Evolutionary conservation across 1,140 invertebrate species (phyloP).

Genomic region (Drosophila sulfurigaster): DNA sequence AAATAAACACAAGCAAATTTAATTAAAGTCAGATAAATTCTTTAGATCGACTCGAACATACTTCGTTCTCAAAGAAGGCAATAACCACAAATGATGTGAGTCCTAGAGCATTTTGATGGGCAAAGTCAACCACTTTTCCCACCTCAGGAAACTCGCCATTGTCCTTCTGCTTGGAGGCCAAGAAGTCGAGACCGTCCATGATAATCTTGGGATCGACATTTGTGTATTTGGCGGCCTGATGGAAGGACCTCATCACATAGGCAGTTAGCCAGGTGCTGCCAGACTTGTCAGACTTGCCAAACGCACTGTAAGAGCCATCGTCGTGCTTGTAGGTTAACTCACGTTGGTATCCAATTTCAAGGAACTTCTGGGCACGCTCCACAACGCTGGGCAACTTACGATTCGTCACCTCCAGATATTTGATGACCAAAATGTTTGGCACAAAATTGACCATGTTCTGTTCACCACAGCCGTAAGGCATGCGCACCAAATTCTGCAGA

Average conservation of each 20-base stretch:
- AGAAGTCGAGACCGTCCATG: conserved; percentile 91
- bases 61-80: conserved; percentile 92
- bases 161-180: conserved; percentile 86
- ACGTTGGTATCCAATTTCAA: conserved; percentile 96
- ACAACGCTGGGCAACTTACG: conserved; percentile 57
- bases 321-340: conserved; percentile 94
- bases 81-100: conserved; percentile 94
- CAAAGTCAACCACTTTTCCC: conserved; percentile 87
- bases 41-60: conserved; percentile 25
- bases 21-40: neutral
- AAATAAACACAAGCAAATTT: conserved; percentile 29
- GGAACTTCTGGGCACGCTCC: conserved; percentile 89
- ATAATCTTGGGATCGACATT: conserved; percentile 91
- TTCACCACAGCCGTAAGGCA: conserved; percentile 97
- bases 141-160: conserved; percentile 94
- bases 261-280: conserved; percentile 97
- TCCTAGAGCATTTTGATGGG: conserved; percentile 87
- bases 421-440: conserved; percentile 94
- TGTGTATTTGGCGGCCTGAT: conserved; percentile 92
- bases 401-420: conserved; percentile 87
- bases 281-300: conserved; percentile 91
- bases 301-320: conserved; percentile 98
- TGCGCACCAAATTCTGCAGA: conserved; percentile 90
- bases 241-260: conserved; percentile 95
- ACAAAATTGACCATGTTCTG: conserved; percentile 98